A percentile compares a stretch with the other conserved stretches of the same genome.
Evolutionary conservation across 2,113 vertebrate species (phyloP).

Genomic region (Panthera leo): DNA sequence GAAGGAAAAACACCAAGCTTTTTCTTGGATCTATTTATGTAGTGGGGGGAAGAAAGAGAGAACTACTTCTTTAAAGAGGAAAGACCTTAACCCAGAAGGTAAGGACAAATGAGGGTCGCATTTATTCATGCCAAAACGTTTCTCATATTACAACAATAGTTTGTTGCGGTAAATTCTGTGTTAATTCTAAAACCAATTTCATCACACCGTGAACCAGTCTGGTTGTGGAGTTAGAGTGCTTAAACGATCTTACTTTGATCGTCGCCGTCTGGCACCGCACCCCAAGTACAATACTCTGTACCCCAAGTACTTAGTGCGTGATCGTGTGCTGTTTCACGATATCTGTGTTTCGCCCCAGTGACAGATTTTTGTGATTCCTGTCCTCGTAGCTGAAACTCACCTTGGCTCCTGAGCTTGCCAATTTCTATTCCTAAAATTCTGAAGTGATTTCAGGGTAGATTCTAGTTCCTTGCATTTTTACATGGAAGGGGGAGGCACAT

Average conservation of each 20-base stretch:
- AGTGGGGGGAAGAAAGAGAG: neutral
- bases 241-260: neutral
- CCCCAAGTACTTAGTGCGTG: fast-evolving
- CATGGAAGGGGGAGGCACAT: neutral
- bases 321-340: neutral
- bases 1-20: neutral
- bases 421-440: neutral
- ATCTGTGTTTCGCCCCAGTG: neutral
- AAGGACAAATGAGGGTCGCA: neutral
- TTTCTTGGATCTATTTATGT: neutral
- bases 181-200: neutral
- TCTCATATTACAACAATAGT: neutral
- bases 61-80: neutral
- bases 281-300: neutral
- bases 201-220: neutral
- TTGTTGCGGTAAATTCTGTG: neutral
- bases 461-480: neutral
- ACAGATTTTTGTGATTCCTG: neutral
- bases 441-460: neutral
- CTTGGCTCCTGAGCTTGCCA: neutral
- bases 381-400: neutral
- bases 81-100: neutral
- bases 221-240: neutral
- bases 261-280: fast-evolving
- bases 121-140: neutral